Evolutionary conservation across 2,113 vertebrate genomes (phyloP).

Genomic region (Xerus inauris): DNA sequence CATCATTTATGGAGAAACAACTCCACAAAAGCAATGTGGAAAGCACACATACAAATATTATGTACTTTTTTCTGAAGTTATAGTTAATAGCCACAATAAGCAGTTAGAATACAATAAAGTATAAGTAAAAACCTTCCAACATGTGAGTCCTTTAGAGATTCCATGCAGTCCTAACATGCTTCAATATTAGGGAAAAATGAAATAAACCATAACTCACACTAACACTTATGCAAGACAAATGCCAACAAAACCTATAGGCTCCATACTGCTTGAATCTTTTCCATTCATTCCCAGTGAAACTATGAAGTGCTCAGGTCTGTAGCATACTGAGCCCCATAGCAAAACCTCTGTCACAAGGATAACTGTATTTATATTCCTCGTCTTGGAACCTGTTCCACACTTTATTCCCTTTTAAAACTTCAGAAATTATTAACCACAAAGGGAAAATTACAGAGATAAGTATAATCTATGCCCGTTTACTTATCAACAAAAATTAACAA

Average conservation of each 20-base stretch:
- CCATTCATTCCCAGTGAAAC: not conserved
- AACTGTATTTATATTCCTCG: not conserved
- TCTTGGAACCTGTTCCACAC: not conserved
- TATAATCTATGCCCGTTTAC: not conserved
- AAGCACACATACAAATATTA: too few relatives aligned
- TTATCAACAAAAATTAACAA: not conserved
- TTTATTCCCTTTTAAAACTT: not conserved
- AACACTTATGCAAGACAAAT: not conserved
- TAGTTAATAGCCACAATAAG: not conserved
- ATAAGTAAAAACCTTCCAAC: not conserved
- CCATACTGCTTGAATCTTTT: not conserved
- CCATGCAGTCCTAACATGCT: not conserved
- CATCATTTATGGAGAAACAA: too few relatives aligned
- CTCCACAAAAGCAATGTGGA: too few relatives aligned
- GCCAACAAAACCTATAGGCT: not conserved
- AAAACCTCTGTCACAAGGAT: not conserved
- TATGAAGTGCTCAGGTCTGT: fast-evolving
- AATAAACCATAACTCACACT: not conserved
- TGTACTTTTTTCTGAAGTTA: not conserved
- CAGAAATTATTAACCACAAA: not conserved
- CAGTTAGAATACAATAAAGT: not conserved
- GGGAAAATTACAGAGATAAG: not conserved
- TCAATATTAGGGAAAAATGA: not conserved
- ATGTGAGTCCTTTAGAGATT: not conserved
- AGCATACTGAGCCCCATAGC: fast-evolving